A percentile compares a stretch with the other conserved stretches of the same genome.
Conservation (phyloP, 2,888 invertebrate species). For the Sericinus montela region DNA sequence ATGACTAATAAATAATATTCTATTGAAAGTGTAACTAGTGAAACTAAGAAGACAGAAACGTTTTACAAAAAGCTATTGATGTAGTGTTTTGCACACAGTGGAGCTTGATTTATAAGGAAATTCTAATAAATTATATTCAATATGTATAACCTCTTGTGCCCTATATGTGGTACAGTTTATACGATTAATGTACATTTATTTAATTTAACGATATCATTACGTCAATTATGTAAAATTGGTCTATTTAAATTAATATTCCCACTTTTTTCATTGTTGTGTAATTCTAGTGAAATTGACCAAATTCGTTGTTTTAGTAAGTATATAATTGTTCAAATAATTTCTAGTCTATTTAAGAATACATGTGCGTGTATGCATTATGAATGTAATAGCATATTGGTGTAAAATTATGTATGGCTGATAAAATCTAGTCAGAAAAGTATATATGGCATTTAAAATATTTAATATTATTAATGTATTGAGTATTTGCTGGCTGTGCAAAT, state of each 20-base stretch:
- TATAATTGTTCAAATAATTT: slow-evolving; percentile 45
- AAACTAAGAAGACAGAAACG: no score
- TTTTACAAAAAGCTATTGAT: no score
- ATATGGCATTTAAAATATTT: slow-evolving; percentile 4
- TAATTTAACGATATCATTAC: slow-evolving; percentile 14
- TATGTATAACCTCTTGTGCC: no score
- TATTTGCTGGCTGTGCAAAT: not conserved
- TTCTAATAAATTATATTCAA: no score
- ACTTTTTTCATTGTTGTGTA: slow-evolving; percentile 41
- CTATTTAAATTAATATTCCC: slow-evolving; percentile 8
- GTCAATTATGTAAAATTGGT: slow-evolving; percentile 21
- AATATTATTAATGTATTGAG: not conserved
- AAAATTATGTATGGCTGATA: not conserved
- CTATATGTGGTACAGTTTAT: no score
- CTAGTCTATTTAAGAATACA: slow-evolving; percentile 38
- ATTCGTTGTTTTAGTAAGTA: slow-evolving; percentile 48
- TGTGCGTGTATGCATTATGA: not conserved
- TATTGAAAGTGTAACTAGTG: no score
- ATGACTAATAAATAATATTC: no score
- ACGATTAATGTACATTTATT: slow-evolving; percentile 1
- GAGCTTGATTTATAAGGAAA: not conserved
- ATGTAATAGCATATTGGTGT: not conserved
- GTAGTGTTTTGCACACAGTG: not conserved
- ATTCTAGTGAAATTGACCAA: slow-evolving; percentile 59
- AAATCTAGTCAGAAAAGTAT: slow-evolving; percentile 7